Evolutionary conservation across 2,888 invertebrate genomes (phyloP), one percentile per base, ranked within the genome.

Genomic region (Oconnorella tubifera): DNA sequence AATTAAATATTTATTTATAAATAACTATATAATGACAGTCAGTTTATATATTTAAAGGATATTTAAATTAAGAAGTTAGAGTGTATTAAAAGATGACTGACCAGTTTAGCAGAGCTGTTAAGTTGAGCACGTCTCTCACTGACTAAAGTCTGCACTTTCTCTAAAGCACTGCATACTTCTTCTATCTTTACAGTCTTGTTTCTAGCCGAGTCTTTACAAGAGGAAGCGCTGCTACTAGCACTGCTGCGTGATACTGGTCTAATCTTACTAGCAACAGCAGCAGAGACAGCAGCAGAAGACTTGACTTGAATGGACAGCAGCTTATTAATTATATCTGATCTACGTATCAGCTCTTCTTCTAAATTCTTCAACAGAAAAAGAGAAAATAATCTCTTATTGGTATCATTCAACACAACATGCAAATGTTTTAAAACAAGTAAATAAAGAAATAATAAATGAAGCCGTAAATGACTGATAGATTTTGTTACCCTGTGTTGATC

Each of bases 401-500:
- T n/a, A n/a, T n/a, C n/a, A n/a, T n/a, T n/a, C n/a, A n/a, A n/a
- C n/a, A n/a, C n/a, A n/a, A n/a, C n/a, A n/a, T n/a, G n/a, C n/a
- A n/a, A n/a, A n/a, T n/a, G n/a, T n/a, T n/a, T n/a, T n/a, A n/a
- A n/a, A n/a, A n/a, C n/a, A n/a, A n/a, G n/a, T n/a, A n/a, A n/a
- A n/a, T n/a, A n/a, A n/a, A n/a, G n/a, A n/a, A n/a, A n/a, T n/a
- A n/a, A n/a, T n/a, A n/a, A n/a, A n/a, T n/a, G n/a, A n/a, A n/a
- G n/a, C n/a, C n/a, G n/a, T n/a, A 40, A 40, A 6, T 40, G 40
- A 40, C 40, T 40, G 40, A 40, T 19, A 40, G n/a, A n/a, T n/a
- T n/a, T n/a, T n/a, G n/a, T 40, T 55, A 80, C 80, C 76, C 78
- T 78, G 66, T 80, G 80, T 63, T 81, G 80, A 62, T 81, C 81